Evolutionary conservation across 1,140 invertebrate genomes (phyloP).

Genomic region (Varroa destructor): DNA sequence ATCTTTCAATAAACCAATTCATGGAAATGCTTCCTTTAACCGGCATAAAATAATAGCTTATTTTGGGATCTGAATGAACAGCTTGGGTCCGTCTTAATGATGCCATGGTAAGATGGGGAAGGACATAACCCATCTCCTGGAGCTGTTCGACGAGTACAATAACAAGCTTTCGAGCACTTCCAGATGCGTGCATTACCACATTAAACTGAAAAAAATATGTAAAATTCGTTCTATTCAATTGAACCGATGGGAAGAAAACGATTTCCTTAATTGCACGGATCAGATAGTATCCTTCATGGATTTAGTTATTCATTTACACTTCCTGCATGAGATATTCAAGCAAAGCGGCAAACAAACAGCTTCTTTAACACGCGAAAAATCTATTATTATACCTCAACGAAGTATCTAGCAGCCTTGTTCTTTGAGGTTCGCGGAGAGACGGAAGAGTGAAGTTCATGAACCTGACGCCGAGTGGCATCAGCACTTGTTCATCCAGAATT

Average conservation of each 20-base stretch:
- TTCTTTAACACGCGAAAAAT: too few relatives aligned
- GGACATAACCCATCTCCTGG: not conserved
- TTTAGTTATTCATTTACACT: too few relatives aligned
- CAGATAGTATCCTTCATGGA: too few relatives aligned
- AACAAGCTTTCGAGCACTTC: not conserved
- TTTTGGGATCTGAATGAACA: not conserved
- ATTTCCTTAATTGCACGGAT: too few relatives aligned
- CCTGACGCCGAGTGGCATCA: not conserved
- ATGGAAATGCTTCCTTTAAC: not conserved
- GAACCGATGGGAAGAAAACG: too few relatives aligned
- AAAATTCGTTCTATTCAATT: too few relatives aligned
- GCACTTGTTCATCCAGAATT: not conserved
- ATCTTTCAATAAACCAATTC: not conserved
- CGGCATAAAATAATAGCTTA: not conserved
- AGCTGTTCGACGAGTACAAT: not conserved
- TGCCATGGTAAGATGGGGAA: not conserved
- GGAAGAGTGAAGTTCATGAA: not conserved
- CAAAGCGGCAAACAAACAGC: too few relatives aligned
- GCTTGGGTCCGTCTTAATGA: not conserved
- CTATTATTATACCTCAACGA: not conserved
- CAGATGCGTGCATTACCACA: not conserved
- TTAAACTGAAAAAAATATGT: not conserved
- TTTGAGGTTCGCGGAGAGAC: not conserved
- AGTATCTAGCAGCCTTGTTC: not conserved
- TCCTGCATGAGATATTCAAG: too few relatives aligned